Percentiles rank a stretch among this genome's conserved stretches.
Evolutionary conservation across 2,113 vertebrate genomes (phyloP).

Genomic region (Rana temporaria): DNA sequence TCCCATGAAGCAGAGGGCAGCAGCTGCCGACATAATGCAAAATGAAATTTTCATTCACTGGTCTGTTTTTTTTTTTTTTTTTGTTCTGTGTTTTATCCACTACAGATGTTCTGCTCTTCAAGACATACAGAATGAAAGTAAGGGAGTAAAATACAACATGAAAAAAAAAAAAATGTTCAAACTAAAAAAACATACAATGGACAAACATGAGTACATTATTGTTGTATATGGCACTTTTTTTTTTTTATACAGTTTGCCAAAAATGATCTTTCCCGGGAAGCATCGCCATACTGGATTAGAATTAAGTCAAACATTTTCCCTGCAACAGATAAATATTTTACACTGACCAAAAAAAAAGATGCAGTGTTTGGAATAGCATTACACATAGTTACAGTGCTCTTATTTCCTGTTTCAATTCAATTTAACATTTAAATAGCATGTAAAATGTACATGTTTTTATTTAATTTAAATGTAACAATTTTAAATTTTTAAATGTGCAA

Average conservation of each 20-base stretch:
- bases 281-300: too few relatives aligned
- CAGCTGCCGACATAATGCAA: constrained; percentile 37
- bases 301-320: too few relatives aligned
- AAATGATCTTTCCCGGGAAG: too few relatives aligned
- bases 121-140: neutral
- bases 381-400: too few relatives aligned
- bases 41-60: constrained; percentile 33
- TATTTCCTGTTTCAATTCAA: too few relatives aligned
- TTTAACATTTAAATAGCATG: too few relatives aligned
- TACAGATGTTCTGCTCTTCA: neutral
- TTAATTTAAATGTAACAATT: too few relatives aligned
- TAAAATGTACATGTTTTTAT: too few relatives aligned
- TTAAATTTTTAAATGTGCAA: too few relatives aligned
- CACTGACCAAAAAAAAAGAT: too few relatives aligned
- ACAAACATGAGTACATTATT: neutral
- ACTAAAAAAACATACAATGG: neutral
- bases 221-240: neutral
- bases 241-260: neutral
- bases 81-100: neutral
- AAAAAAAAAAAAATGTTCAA: neutral
- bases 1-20: neutral
- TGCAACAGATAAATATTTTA: too few relatives aligned
- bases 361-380: too few relatives aligned
- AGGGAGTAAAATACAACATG: neutral
- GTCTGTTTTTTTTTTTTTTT: neutral